Evolutionary conservation across 2,797 vertebrate species (phyloP).

Genomic region (Sebastes alutus): DNA sequence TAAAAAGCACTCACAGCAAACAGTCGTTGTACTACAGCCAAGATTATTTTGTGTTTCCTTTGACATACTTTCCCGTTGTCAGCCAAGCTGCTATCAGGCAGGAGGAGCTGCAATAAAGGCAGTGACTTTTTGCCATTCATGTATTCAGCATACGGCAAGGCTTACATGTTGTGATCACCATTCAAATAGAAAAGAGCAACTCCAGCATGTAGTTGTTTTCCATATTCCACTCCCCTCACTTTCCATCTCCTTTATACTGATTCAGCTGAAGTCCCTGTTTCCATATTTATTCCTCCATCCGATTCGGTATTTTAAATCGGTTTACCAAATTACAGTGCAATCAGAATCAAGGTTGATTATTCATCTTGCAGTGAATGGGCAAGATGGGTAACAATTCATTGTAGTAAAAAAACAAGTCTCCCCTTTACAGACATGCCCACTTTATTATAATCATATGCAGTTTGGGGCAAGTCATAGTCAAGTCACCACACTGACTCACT

Average conservation of each 20-base stretch:
- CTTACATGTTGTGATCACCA: conserved; percentile 1
- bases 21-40: not conserved
- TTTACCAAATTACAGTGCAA: conserved; percentile 17
- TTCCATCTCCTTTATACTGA: conserved; percentile 1
- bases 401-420: not conserved
- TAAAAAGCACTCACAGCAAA: not conserved
- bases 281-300: not conserved
- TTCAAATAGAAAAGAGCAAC: conserved; percentile 18
- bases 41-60: conserved; percentile 2
- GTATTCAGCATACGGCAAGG: conserved; percentile 3
- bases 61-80: not conserved
- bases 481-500: too few relatives aligned
- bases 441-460: too few relatives aligned
- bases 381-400: not conserved
- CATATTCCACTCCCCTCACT: not conserved
- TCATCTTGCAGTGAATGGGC: conserved; percentile 5
- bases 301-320: not conserved
- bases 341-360: not conserved
- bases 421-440: too few relatives aligned
- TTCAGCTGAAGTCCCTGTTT: not conserved
- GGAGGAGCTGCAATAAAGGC: not conserved
- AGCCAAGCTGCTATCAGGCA: not conserved
- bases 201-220: not conserved
- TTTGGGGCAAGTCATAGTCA: too few relatives aligned
- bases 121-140: conserved; percentile 2